Base-by-base conservation (phyloP, 2,113 vertebrate genomes). In the Chionomys nivalis region DNA sequence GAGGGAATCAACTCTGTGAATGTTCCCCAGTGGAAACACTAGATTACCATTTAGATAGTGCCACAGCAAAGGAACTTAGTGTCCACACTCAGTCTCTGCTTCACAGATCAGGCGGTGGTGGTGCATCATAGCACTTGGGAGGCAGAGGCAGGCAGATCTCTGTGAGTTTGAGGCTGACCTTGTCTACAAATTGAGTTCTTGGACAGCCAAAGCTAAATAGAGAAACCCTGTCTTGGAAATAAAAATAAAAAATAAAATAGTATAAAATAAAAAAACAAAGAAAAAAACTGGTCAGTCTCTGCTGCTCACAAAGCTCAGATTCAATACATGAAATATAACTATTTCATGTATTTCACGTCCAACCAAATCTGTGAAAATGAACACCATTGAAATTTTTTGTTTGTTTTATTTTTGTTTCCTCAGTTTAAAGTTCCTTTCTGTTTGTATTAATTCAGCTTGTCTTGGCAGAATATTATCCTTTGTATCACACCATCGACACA, bases 1-100 rank as follows among this genome's bases (percentile, higher is more conserved):
- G 73, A 96, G 70, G 44, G 82, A 92, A 86, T 79, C 63, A 88
- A 90, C 92, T 89, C 4, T 88, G 26, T 65, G 33, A 82, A 92
- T 70, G n/a, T 0, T 58, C 39, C n/a, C 49, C 87, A 21, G 5
- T 47, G 75, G 28, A 58, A 94, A 90, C 91, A 92, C 88, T 47
- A 93, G 47, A 72, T 87, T 31, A 78, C 42, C 17, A 3, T 70
- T 91, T 87, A 3, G 79, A 10, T 66, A 86, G 86, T 73, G 3
- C 26, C 76, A 19, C 21, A 76, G 75, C 47, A 91, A 81, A 66
- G 31, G 36, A 87, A 42, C 33, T 87, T 36, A 66, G 26, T 65
- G 19, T 1, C 77, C 13, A 44, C 5, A 4, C 79, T 92, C 82
- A 83, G 89, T 65, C 76, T 89, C 44, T 79, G 12, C 44, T 95